Base-by-base conservation (phyloP, 2,797 vertebrate genomes). In the Danio choprae region DNA sequence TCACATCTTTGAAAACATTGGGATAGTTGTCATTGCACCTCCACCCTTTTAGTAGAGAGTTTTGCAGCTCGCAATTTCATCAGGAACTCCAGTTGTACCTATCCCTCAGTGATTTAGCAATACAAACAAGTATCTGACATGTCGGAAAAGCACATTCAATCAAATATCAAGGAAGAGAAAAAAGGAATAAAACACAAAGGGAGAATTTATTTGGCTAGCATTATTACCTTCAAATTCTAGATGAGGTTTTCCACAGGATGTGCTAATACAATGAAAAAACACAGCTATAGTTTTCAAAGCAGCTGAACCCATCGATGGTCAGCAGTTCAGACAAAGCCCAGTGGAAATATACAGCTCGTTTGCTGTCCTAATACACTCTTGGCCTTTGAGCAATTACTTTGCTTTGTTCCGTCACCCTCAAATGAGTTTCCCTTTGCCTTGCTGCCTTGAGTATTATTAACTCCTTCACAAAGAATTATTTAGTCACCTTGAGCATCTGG, bases 401-500 rank as follows among this genome's bases (percentile, higher is more conserved):
- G 15, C 60, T 65, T 41, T 48, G 43, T 58, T 84, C 20, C 58
- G 58, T 83, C 78, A 68, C 50, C 79, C 65, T 59, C 38, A 36
- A 44, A 75, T 44, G 83, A 84, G 71, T 29, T 55, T 6, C 40
- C 43, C 67, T 22, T 46, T 68, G 67, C 82, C 51, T 77, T 29
- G 65, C 56, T 76, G 53, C 81, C 60, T 41, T 78, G 60, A 88
- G 85, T 83, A 85, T 74, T 64, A 53, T 74, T 79, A 41, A 85
- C 60, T 46, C 20, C 65, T 74, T 59, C 43, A 83, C 81, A 63
- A 72, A 74, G 80, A 6, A 65, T 13, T 13, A 65, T 65, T 81
- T 58, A 88, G 86, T 86, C 77, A 87, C 78, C 79, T 84, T 85
- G 71, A 86, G 81, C 60, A 70, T 74, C 74, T 69, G 77, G 63